phyloP scores from a whole-genome alignment of 2,888 invertebrate species.

The Chalcis sispes region DNA sequence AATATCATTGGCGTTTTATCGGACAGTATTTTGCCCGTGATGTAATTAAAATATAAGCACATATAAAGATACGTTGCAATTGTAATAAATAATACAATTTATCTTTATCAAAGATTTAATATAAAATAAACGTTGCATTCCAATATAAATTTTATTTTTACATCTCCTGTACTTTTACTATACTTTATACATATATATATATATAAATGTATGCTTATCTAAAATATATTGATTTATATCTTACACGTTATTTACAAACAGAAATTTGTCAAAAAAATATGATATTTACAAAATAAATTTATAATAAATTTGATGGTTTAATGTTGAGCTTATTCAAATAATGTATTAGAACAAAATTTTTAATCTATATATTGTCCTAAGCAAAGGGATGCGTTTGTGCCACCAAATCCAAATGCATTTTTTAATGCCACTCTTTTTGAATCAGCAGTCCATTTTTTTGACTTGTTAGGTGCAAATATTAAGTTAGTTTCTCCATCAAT shows the following conservation, averaged over 20 bases:
- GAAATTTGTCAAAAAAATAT: conserved; percentile 53
- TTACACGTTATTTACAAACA: conserved; percentile 53
- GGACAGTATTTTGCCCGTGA: conserved; percentile 49
- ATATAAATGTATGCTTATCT: conserved; percentile 5
- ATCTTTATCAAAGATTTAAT: conserved; percentile 67
- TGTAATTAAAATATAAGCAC: conserved; percentile 50
- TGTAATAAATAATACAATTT: conserved; percentile 58
- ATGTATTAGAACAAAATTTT: no score
- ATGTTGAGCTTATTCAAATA: no score
- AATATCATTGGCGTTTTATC: conserved; percentile 45
- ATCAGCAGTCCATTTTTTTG: conserved; percentile 79
- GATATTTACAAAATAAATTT: conserved; percentile 53
- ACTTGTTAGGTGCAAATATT: conserved; percentile 82
- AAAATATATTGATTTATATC: conserved; percentile 35
- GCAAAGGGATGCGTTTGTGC: conserved; percentile 95
- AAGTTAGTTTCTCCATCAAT: conserved; percentile 80
- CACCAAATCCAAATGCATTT: conserved; percentile 99
- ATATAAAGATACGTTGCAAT: conserved; percentile 58
- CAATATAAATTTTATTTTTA: conserved; percentile 61
- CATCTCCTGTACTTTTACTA: conserved; percentile 36
- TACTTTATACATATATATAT: conserved; percentile 3
- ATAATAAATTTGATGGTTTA: no score
- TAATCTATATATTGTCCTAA: conserved; percentile 75
- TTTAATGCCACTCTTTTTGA: conserved; percentile 87
- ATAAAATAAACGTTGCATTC: conserved; percentile 71